Conservation (phyloP, 2,113 vertebrate species). For the Vulpes ferrilata region DNA sequence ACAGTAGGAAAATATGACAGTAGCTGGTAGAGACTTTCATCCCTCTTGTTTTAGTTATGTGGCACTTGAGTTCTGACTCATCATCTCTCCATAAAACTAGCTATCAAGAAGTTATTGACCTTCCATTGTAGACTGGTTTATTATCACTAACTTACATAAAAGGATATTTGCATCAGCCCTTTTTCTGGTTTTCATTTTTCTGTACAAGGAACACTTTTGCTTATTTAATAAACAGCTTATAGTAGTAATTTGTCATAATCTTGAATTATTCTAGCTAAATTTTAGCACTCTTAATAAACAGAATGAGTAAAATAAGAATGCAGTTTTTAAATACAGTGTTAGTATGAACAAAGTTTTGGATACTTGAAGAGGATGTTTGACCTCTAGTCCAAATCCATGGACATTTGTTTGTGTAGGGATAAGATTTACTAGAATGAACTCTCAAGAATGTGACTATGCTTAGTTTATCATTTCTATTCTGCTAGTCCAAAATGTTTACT, state of each 20-base stretch:
- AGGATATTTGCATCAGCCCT: constrained; percentile 13
- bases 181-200: constrained; percentile 77
- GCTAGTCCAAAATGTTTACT: constrained; percentile 50
- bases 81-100: constrained; percentile 30
- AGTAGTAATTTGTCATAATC: not conserved
- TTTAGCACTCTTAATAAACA: constrained; percentile 35
- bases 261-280: constrained; percentile 46
- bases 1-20: constrained; percentile 62
- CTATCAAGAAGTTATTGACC: constrained; percentile 49
- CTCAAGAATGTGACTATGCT: not conserved
- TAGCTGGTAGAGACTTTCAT: constrained; percentile 46
- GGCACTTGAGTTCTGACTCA: constrained; percentile 62
- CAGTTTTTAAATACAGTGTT: not conserved
- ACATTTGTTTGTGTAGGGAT: not conserved
- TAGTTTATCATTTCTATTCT: constrained; percentile 50
- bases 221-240: constrained; percentile 62
- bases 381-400: not conserved
- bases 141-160: constrained; percentile 46
- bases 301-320: constrained; percentile 29
- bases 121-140: constrained; percentile 51
- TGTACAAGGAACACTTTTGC: not conserved
- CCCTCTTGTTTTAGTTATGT: constrained; percentile 76
- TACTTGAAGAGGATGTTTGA: constrained; percentile 17
- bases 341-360: not conserved
- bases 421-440: constrained; percentile 36